Base-by-base conservation (phyloP, 2,888 invertebrate species). In the Cheilosia vulpina region DNA sequence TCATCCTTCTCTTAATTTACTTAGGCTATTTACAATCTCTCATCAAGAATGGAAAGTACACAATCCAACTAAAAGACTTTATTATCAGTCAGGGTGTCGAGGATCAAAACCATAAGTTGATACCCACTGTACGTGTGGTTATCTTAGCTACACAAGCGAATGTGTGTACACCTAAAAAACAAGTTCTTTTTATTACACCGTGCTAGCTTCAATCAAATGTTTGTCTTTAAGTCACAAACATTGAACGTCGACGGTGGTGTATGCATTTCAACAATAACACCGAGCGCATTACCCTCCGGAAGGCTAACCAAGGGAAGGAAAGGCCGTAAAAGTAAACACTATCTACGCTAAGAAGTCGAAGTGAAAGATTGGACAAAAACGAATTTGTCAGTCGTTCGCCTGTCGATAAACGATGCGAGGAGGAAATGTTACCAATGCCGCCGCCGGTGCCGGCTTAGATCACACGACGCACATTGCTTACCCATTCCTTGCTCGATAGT, bases 161-260 rank as follows among this genome's bases (percentile, higher is more conserved):
- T 58, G 38, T 38, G 19, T 21, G 50, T 63, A 62, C 55, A 24
- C 52, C 45, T 47, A 63, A 17, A 60, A 57, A 19, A 47, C 58
- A 72, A 60, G 52, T 11, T 53, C 55, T 50, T 62, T 80, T 80
- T 80, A 76, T 69, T 63, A 69, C 27, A 38, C 50, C n/a, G 53
- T 57, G 68, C 55, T 62, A 41, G 15, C 76, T 76, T 71, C 81
- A 69, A 81, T 76, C 69, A 76, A 81, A 76, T 81, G 69, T 81
- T 81, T 81, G 81, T 63, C 69, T 80, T 60, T 65, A 52, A 76
- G 69, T 69, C 81, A 80, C 80, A 79, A 73, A 79, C 58, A 73
- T 17, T 69, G 57, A 63, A 38, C 66, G 52, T 58, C 66, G 41
- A 24, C 45, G 4, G 57, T 50, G 41, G 55, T 63, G 72, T 66